A percentile compares a stretch with the other conserved stretches of the same genome.
phyloP scores from a whole-genome alignment of 2,888 invertebrate genomes.

The Drepanosiphum platanoidis region DNA sequence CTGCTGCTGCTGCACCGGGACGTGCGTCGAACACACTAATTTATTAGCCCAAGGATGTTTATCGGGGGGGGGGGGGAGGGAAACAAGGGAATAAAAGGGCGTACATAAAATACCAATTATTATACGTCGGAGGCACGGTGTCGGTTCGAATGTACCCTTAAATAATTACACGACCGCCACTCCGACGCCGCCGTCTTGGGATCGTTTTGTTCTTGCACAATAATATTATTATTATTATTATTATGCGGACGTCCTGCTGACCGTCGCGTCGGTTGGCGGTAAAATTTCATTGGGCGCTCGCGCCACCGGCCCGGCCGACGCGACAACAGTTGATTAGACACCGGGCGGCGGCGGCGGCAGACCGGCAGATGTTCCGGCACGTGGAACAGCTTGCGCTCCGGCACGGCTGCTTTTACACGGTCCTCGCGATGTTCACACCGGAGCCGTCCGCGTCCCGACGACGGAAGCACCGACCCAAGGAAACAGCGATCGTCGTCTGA shows the following conservation, averaged over 20 bases:
- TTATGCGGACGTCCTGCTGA: constrained; percentile 40
- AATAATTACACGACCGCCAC: background rate
- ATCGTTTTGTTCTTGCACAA: constrained; percentile 25
- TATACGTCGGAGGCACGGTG: background rate
- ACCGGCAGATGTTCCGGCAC: constrained; percentile 57
- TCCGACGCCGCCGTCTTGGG: background rate
- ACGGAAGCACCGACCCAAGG: background rate
- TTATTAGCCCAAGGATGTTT: background rate
- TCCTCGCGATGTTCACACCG: constrained; percentile 46
- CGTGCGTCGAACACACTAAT: background rate
- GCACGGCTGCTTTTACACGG: constrained; percentile 27
- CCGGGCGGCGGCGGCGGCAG: constrained; percentile 3
- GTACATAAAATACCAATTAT: constrained; percentile 12
- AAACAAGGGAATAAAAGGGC: background rate
- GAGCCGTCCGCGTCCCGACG: background rate
- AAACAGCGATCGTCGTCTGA: background rate
- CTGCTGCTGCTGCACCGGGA: background rate
- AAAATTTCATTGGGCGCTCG: background rate
- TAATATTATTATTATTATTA: constrained; percentile 21
- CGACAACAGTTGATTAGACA: constrained; percentile 49
- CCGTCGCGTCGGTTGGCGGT: background rate
- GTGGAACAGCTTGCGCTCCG: constrained; percentile 59
- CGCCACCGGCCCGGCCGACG: background rate
- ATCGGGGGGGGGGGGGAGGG: too few species aligned
- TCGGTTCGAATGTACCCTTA: background rate